Base-by-base conservation (phyloP, 2,797 vertebrate genomes). In the Melanogrammus aeglefinus region DNA sequence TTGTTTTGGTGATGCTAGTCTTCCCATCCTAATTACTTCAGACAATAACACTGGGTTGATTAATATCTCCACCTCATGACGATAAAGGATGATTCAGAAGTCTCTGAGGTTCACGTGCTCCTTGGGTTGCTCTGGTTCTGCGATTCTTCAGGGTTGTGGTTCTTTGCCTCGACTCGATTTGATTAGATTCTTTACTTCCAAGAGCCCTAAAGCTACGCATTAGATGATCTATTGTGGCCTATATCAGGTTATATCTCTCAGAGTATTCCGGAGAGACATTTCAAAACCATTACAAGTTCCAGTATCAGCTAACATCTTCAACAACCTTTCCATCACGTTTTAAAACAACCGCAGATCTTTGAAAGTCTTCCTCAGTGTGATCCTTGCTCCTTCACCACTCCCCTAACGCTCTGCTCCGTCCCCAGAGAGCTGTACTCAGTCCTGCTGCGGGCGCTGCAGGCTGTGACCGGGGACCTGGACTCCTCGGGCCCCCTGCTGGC, bases 391-490 rank as follows among this genome's bases (percentile, higher is more conserved):
- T 27, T 12, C 63, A 27, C 63, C 9, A 1, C 63, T 6, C 3
- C n/a, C 3, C 13, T 14, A 14, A 41, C 39, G 18, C 16, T 21
- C 27, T 76, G 6, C n/a, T 76, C 70, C 80, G 9, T 72, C 16
- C 84, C n/a, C 84, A 99, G 98, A 90, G 96, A 99, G 82, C 93
- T 99, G 31, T 99, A 98, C 86, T 95, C 96, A 35, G 92, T 96
- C 81, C 88, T 99, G 82, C 89, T 96, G 85, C 95, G 80, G 88
- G 88, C 91, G 3, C 79, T 99, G 74, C 97, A 97, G 93, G 91
- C 92, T 0, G 82, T 95, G 24, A 94, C 94, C 0, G 78, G 83
- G 0, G 41, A 89, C n/a, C 88, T 93, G 76, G 1, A 0, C 35
- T 78, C 83, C 4, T 91, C 88, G 4, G 90, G 86, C 44, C 82